Evolutionary conservation across 2,888 invertebrate genomes (phyloP), one percentile per base, ranked within the genome.

Genomic region (Helicoverpa assulta): DNA sequence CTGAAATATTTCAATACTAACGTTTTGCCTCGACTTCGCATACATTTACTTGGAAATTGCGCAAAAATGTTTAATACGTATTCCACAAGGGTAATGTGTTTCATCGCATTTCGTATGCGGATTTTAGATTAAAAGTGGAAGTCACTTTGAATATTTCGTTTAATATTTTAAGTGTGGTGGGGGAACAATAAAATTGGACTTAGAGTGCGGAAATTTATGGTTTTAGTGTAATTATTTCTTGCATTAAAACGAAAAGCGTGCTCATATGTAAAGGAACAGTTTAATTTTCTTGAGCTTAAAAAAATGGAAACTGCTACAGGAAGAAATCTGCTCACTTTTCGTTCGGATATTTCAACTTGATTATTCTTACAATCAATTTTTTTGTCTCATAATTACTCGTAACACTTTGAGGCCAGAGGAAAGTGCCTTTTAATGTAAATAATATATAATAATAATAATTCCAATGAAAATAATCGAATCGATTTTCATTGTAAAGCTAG

Each of bases 11-110:
- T 56, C 18, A 51, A 60, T 51, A 63, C 59, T 62, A 43, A 19
- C 56, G n/a, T 57, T 63, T 63, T 21, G 52, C 40, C 43, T 33
- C 26, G 53, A 63, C 59, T 67, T 67, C 73, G 59, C 63, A 76
- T 78, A 78, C 47, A 72, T 78, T 78, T 78, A 43, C 74, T 67
- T 73, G 26, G 47, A 78, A 67, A 78, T 73, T 73, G 74, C 73
- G 63, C 14, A 78, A 73, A 73, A 67, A 78, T 72, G 54, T 64
- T 53, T 67, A 76, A 78, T 76, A 61, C 53, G 14, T 73, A 47
- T 56, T 62, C 55, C 51, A 40, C 14, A 53, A 8, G 26, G 57
- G 53, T 47, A 58, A 52, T 40, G 69, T 63, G 59, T 70, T 73
- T 65, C 65, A 69, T 65, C 63, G 67, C 55, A 73, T 78, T 67